Evolutionary conservation across 2,888 invertebrate genomes (phyloP).

Genomic region (Myopa testacea): DNA sequence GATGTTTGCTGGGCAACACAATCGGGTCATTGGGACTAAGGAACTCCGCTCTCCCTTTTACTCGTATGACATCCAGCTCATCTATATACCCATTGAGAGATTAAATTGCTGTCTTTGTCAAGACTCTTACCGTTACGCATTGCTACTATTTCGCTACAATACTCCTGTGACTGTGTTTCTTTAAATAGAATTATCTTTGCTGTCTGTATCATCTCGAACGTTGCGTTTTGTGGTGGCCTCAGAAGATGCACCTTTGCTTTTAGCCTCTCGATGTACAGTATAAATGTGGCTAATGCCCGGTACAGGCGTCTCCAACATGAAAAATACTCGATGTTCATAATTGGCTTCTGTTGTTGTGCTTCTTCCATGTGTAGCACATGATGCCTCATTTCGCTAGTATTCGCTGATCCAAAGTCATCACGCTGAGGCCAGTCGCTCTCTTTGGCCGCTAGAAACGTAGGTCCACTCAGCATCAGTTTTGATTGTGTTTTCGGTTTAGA

Average conservation of each 20-base stretch:
- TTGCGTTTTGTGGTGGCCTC: neutral
- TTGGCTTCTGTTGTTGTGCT: neutral
- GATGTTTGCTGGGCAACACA: conserved; percentile 33
- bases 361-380: conserved; percentile 10
- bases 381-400: conserved; percentile 27
- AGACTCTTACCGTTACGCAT: no score
- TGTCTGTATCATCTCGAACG: neutral
- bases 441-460: conserved; percentile 37
- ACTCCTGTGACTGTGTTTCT: conserved; percentile 25
- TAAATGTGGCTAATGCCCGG: conserved; percentile 4
- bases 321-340: conserved; percentile 24
- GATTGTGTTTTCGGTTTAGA: conserved; percentile 15
- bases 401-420: conserved; percentile 28
- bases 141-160: conserved; percentile 36
- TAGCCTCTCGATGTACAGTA: conserved; percentile 6
- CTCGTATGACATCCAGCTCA: conserved; percentile 43
- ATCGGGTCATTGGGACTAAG: conserved; percentile 27
- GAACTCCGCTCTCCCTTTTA: conserved; percentile 23
- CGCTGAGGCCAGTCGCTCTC: conserved; percentile 39
- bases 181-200: neutral
- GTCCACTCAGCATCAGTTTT: conserved; percentile 38
- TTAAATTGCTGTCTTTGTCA: no score
- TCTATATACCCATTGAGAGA: no score
- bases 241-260: neutral
- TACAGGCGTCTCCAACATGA: conserved; percentile 15